These are phyloP conservation scores for Paramuricea clavata DNA, from an alignment of 92 coral and sea anemone species.

Conservation along the genomic window DNA sequence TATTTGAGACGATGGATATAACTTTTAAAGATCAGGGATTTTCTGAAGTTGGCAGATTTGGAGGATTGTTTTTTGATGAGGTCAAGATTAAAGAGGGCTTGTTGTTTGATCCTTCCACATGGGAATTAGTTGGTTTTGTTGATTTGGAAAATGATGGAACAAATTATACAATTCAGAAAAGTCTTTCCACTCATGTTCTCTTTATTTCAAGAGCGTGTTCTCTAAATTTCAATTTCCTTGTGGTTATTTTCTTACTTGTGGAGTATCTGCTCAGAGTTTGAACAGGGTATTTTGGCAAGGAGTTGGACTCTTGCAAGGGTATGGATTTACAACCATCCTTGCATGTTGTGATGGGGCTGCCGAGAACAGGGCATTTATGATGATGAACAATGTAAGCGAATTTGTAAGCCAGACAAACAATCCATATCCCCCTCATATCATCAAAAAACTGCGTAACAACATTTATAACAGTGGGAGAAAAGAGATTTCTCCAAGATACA, in stretches of 20 bases:
- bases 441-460: too few relatives aligned
- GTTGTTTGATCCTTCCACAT: slow-evolving; percentile 34
- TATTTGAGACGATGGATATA: slow-evolving; percentile 31
- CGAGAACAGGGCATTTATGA: slow-evolving; percentile 65
- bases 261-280: slow-evolving; percentile 54
- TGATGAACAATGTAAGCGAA: slow-evolving; percentile 56
- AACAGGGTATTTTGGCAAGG: slow-evolving; percentile 75
- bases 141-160: slow-evolving; percentile 25
- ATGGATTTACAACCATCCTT: slow-evolving; percentile 51
- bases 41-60: too few relatives aligned
- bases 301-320: slow-evolving; percentile 66
- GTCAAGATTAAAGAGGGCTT: slow-evolving; percentile 45
- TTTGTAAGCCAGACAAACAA: slow-evolving; percentile 50
- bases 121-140: slow-evolving; percentile 37
- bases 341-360: slow-evolving; percentile 75
- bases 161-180: too few relatives aligned
- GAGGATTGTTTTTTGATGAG: too few relatives aligned
- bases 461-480: slow-evolving; percentile 64
- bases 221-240: too few relatives aligned
- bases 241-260: slow-evolving; percentile 67
- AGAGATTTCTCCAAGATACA: slow-evolving; percentile 3
- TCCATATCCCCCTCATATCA: too few relatives aligned
- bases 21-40: slow-evolving; percentile 16
- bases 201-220: slow-evolving; percentile 63
- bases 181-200: slow-evolving; percentile 67